Conservation (phyloP, 1,140 invertebrate genomes). For the Aleiodes sp. region DNA sequence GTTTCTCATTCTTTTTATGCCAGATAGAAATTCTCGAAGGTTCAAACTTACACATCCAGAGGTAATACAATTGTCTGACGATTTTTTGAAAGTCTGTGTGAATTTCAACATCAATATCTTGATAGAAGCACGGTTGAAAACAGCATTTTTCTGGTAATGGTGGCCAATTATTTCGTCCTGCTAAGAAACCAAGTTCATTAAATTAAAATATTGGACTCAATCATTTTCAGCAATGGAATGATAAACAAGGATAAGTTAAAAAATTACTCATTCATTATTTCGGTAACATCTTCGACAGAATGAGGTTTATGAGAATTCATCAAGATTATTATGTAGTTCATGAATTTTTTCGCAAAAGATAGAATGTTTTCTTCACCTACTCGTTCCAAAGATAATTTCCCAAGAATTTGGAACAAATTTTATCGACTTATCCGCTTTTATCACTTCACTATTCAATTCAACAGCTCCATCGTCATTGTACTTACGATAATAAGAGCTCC, state of each 20-base stretch:
- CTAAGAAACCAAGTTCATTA: conserved; percentile 65
- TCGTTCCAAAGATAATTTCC: too few species aligned
- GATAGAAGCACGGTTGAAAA: conserved; percentile 98
- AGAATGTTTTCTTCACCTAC: too few species aligned
- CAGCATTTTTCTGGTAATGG: conserved; percentile 92
- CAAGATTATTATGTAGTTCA: too few species aligned
- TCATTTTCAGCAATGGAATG: not conserved
- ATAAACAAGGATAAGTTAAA: conserved; percentile 9
- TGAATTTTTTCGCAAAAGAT: too few species aligned
- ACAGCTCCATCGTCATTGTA: not conserved
- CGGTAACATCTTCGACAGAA: too few species aligned
- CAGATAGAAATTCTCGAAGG: not conserved
- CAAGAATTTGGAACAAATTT: not conserved
- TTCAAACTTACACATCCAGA: conserved; percentile 91
- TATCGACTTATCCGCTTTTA: not conserved
- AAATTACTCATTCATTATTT: too few species aligned
- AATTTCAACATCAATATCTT: conserved; percentile 99
- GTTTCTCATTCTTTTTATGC: not conserved
- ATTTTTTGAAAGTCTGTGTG: conserved; percentile 96
- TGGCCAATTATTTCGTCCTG: conserved; percentile 96
- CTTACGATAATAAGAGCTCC: conserved; percentile 75
- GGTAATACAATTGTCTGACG: conserved; percentile 92
- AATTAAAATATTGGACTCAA: conserved; percentile 19
- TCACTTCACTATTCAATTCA: too few species aligned
- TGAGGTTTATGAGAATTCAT: too few species aligned